phyloP scores from a whole-genome alignment of 2,113 vertebrate species.

The Micronycteris hirsuta region DNA sequence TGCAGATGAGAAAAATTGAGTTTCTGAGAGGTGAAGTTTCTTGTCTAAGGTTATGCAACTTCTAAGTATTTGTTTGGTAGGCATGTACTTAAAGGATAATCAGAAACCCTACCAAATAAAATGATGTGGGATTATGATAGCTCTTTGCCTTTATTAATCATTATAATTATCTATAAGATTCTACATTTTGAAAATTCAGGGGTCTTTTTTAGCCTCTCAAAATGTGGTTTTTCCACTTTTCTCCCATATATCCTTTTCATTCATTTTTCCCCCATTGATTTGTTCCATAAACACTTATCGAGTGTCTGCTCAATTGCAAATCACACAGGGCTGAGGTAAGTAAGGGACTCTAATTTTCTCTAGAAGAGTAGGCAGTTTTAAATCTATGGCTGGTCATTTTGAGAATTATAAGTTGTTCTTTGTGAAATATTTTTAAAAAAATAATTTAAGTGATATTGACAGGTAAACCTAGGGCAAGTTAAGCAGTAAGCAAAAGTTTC shows the following conservation, averaged over 20 bases:
- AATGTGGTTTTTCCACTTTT: background rate
- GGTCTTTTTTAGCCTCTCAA: background rate
- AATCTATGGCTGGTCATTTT: background rate
- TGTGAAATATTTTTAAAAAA: background rate
- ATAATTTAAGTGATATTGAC: background rate
- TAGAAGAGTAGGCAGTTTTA: background rate
- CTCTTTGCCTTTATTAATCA: background rate
- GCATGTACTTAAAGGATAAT: background rate
- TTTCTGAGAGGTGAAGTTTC: background rate
- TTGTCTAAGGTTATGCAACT: background rate
- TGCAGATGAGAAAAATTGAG: background rate
- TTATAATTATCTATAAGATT: background rate
- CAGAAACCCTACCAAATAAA: background rate
- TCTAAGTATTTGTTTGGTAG: background rate
- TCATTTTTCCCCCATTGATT: background rate
- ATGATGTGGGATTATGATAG: background rate
- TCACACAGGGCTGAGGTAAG: background rate
- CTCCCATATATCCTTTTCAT: background rate
- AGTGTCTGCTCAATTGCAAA: background rate
- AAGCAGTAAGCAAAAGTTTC: background rate
- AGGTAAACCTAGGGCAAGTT: background rate
- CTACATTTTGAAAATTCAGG: constrained; percentile 1
- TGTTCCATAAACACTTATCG: background rate
- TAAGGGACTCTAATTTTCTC: background rate
- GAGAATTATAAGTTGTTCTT: background rate